Conservation (phyloP, 2,888 invertebrate genomes). For the Exocentrus adspersus region DNA sequence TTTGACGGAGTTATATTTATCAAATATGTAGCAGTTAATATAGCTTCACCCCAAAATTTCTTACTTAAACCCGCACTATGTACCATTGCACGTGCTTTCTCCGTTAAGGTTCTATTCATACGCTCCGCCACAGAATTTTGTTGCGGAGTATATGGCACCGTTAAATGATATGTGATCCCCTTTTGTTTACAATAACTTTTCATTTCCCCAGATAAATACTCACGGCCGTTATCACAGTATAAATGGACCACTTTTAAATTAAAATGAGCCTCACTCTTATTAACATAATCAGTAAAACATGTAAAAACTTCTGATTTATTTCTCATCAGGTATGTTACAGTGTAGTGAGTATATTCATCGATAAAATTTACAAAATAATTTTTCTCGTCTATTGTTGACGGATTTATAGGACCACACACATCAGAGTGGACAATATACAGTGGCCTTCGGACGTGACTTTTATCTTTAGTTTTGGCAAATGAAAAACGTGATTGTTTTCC, state of each 20-base stretch:
- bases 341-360: slow-evolving; percentile 32
- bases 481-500: slow-evolving; percentile 28
- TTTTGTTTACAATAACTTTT: slow-evolving; percentile 52
- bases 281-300: slow-evolving; percentile 8
- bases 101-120: slow-evolving; percentile 51
- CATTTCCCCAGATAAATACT: slow-evolving; percentile 54
- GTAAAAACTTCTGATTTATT: slow-evolving; percentile 29
- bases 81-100: slow-evolving; percentile 31
- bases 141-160: slow-evolving; percentile 51
- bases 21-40: slow-evolving; percentile 55
- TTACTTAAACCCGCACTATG: slow-evolving; percentile 28
- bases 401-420: not conserved
- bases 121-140: slow-evolving; percentile 55
- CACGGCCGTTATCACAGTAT: slow-evolving; percentile 51
- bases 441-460: slow-evolving; percentile 22
- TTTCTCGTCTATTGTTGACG: too few species aligned
- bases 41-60: slow-evolving; percentile 40
- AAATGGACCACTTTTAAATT: slow-evolving; percentile 50
- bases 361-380: too few species aligned
- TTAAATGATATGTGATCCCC: slow-evolving; percentile 55
- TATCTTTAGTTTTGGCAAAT: slow-evolving; percentile 24
- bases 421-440: slow-evolving; percentile 22
- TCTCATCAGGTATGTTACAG: slow-evolving; percentile 48
- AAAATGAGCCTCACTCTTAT: slow-evolving; percentile 31
- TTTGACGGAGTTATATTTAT: slow-evolving; percentile 54